phyloP scores from a whole-genome alignment of 2,888 invertebrate genomes.

The Pemphredon lugubris region DNA sequence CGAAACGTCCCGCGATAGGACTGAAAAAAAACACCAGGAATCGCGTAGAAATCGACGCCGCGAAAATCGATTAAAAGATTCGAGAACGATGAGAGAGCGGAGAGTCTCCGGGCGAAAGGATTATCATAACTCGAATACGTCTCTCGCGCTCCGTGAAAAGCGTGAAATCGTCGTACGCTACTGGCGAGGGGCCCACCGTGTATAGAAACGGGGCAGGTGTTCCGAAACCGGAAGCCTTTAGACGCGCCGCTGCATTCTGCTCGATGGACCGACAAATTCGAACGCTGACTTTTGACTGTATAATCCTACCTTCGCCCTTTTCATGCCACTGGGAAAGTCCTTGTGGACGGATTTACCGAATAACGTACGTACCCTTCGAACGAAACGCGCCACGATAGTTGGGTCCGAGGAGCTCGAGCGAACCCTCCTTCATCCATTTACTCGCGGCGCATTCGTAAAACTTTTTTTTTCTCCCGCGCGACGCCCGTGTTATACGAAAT shows the following conservation, averaged over 20 bases:
- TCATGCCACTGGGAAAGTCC: slow-evolving; percentile 69
- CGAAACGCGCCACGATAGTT: slow-evolving; percentile 24
- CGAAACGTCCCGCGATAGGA: no score
- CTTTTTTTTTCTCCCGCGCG: no score
- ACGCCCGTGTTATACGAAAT: no score
- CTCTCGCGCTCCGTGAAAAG: slow-evolving; percentile 17
- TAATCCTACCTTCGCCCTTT: slow-evolving; percentile 73
- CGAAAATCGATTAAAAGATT: no score
- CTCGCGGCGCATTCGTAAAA: no score
- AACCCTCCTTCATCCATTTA: no score
- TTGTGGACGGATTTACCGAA: slow-evolving; percentile 51
- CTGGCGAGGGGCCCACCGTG: slow-evolving; percentile 22
- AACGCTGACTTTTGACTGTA: slow-evolving; percentile 80
- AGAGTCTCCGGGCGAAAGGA: slow-evolving; percentile 4
- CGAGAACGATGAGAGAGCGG: background rate
- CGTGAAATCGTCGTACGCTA: slow-evolving; percentile 46
- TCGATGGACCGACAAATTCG: slow-evolving; percentile 80
- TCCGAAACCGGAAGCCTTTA: slow-evolving; percentile 79
- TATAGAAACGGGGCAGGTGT: slow-evolving; percentile 77
- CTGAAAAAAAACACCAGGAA: no score
- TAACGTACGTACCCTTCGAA: slow-evolving; percentile 23
- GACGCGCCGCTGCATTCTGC: slow-evolving; percentile 71
- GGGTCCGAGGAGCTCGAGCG: no score
- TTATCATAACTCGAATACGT: slow-evolving; percentile 35
- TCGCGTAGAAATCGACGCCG: no score